Evolutionary conservation across 2,797 vertebrate species (phyloP).

Genomic region (Hypotaenidia philippensis): DNA sequence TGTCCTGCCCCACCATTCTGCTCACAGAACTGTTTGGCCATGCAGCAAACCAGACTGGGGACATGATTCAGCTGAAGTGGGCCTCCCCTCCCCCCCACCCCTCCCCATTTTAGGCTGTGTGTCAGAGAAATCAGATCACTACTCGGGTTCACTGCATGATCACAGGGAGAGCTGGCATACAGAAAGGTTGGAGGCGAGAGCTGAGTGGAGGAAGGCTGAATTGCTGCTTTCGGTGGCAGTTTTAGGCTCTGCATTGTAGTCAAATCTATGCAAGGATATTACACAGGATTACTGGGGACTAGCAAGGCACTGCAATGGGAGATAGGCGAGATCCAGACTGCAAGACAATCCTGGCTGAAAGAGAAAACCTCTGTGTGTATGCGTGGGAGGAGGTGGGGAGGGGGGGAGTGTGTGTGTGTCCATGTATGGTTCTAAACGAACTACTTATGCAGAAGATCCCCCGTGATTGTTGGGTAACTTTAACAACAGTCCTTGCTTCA

Average conservation of each 20-base stretch:
- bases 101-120: not conserved
- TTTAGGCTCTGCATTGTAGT: not conserved
- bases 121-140: constrained; percentile 2
- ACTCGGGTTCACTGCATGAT: constrained; percentile 48
- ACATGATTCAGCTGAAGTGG: not conserved
- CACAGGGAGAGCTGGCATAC: constrained; percentile 58
- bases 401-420: not conserved
- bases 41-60: constrained; percentile 54
- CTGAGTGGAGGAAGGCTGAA: constrained; percentile 45
- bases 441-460: not conserved
- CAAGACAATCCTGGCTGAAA: constrained; percentile 39
- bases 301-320: not conserved
- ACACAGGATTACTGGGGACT: not conserved
- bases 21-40: constrained; percentile 56
- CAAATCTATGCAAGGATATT: not conserved
- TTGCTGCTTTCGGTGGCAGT: constrained; percentile 41
- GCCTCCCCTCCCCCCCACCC: not conserved
- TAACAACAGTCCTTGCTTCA: constrained; percentile 1
- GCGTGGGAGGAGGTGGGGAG: too few relatives aligned
- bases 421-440: not conserved
- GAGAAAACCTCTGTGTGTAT: not conserved
- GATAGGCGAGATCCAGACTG: not conserved
- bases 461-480: not conserved
- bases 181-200: constrained; percentile 58
- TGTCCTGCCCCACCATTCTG: constrained; percentile 37